A percentile compares a stretch with the other conserved stretches of the same genome.
Conservation (phyloP, 1,140 invertebrate species). For the Microplitis demolitor region DNA sequence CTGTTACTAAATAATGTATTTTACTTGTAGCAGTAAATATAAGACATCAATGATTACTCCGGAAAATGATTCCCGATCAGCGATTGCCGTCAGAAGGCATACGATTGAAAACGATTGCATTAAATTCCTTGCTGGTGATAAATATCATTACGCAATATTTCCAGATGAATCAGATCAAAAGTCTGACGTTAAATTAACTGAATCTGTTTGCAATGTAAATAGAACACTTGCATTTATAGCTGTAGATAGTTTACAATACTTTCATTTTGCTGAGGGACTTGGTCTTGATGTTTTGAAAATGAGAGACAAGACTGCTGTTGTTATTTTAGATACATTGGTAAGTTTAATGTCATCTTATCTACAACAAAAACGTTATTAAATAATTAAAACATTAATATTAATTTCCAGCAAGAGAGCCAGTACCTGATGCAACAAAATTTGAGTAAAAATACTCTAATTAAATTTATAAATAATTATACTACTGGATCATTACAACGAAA, state of each 20-base stretch:
- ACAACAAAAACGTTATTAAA: slow-evolving; percentile 10
- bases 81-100: slow-evolving; percentile 42
- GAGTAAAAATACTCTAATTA: slow-evolving; percentile 62
- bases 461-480: slow-evolving; percentile 72
- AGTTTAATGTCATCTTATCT: slow-evolving; percentile 34
- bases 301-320: slow-evolving; percentile 69
- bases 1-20: neutral
- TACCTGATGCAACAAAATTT: slow-evolving; percentile 68
- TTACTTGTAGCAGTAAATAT: slow-evolving; percentile 33
- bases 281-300: slow-evolving; percentile 69
- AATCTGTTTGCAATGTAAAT: slow-evolving; percentile 68
- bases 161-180: slow-evolving; percentile 31
- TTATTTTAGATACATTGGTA: slow-evolving; percentile 77
- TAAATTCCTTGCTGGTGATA: slow-evolving; percentile 50
- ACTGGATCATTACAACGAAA: slow-evolving; percentile 63
- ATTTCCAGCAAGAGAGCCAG: slow-evolving; percentile 69
- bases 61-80: slow-evolving; percentile 63
- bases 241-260: slow-evolving; percentile 72
- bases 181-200: slow-evolving; percentile 40
- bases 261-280: slow-evolving; percentile 74
- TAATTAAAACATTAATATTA: neutral
- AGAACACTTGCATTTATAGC: slow-evolving; percentile 71
- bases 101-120: slow-evolving; percentile 46
- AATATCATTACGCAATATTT: slow-evolving; percentile 50
- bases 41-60: slow-evolving; percentile 56